Percentiles rank a stretch among this genome's conserved stretches.
These are phyloP conservation scores for Ophion ellenae DNA, from an alignment of 2,888 invertebrate genomes.

Conservation along the genomic window DNA sequence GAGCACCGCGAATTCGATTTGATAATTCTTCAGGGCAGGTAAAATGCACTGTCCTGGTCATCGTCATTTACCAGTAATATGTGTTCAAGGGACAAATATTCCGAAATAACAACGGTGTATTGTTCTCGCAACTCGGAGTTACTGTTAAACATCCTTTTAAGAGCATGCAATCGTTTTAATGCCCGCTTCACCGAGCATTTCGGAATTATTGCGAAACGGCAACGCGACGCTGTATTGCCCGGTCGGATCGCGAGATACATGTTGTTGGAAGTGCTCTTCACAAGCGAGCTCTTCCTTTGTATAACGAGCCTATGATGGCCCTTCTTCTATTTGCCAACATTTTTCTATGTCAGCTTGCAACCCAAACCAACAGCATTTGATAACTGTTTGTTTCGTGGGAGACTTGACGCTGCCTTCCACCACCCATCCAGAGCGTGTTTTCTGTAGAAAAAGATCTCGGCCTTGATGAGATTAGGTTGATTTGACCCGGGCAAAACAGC, in stretches of 20 bases:
- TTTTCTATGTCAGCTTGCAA: neutral
- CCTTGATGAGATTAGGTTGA: neutral
- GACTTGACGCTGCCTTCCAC: neutral
- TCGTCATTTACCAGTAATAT: neutral
- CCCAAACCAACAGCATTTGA: neutral
- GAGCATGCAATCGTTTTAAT: conserved; percentile 36
- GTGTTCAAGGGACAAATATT: conserved; percentile 45
- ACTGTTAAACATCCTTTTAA: conserved; percentile 39
- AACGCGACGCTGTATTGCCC: conserved; percentile 58
- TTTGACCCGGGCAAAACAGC: neutral
- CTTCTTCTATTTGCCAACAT: neutral
- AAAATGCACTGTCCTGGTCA: conserved; percentile 15
- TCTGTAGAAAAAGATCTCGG: conserved; percentile 50
- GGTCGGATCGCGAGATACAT: neutral
- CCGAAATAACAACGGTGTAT: conserved; percentile 43
- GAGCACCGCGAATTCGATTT: too few relatives aligned
- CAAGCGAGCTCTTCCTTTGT: neutral
- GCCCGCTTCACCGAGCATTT: conserved; percentile 55
- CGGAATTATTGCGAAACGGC: conserved; percentile 42
- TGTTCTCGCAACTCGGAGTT: conserved; percentile 34
- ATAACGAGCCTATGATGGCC: neutral
- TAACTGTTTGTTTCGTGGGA: neutral
- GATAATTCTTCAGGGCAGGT: conserved; percentile 6
- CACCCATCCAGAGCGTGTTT: conserved; percentile 61
- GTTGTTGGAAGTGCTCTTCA: neutral